Percentiles rank a stretch among this genome's conserved stretches.
Evolutionary conservation across 2,888 invertebrate genomes (phyloP).

Genomic region (Selenia dentaria): DNA sequence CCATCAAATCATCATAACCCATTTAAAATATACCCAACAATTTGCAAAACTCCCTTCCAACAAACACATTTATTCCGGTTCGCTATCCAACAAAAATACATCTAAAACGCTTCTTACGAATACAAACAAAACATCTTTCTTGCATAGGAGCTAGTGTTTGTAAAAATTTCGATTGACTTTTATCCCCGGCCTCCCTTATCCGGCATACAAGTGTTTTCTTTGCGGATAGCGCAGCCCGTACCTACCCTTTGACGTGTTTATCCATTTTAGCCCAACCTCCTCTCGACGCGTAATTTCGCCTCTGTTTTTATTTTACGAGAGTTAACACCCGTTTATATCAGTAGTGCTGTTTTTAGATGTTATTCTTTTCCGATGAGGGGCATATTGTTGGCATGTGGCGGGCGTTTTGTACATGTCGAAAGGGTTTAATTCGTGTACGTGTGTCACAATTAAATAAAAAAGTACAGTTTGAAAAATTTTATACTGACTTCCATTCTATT

Average conservation of each 20-base stretch:
- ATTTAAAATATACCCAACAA: slow-evolving; percentile 14
- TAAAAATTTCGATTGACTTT: slow-evolving; percentile 73
- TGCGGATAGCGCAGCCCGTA: slow-evolving; percentile 67
- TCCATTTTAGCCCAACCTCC: slow-evolving; percentile 71
- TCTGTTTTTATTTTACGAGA: slow-evolving; percentile 54
- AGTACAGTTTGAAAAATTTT: too few species aligned
- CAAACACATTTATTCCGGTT: slow-evolving; percentile 12
- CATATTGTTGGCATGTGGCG: slow-evolving; percentile 10
- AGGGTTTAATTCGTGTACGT: neutral
- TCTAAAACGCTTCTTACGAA: slow-evolving; percentile 22
- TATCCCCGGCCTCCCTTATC: slow-evolving; percentile 46
- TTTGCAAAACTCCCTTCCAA: slow-evolving; percentile 1
- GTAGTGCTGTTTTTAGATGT: slow-evolving; percentile 28
- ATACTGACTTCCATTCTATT: too few species aligned
- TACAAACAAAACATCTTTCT: slow-evolving; percentile 31
- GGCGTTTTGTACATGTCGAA: slow-evolving; percentile 1
- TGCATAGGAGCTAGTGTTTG: slow-evolving; percentile 47
- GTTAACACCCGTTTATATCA: slow-evolving; percentile 30
- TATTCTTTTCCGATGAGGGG: slow-evolving; percentile 27
- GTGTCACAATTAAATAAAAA: too few species aligned
- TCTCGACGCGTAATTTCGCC: slow-evolving; percentile 62
- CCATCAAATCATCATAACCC: slow-evolving; percentile 7
- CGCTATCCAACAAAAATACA: slow-evolving; percentile 16
- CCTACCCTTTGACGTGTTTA: slow-evolving; percentile 80
- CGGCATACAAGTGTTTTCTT: slow-evolving; percentile 77